Evolutionary conservation across 2,113 vertebrate species (phyloP), one percentile per base, ranked within the genome.

Genomic region (Leptosomus discolor): DNA sequence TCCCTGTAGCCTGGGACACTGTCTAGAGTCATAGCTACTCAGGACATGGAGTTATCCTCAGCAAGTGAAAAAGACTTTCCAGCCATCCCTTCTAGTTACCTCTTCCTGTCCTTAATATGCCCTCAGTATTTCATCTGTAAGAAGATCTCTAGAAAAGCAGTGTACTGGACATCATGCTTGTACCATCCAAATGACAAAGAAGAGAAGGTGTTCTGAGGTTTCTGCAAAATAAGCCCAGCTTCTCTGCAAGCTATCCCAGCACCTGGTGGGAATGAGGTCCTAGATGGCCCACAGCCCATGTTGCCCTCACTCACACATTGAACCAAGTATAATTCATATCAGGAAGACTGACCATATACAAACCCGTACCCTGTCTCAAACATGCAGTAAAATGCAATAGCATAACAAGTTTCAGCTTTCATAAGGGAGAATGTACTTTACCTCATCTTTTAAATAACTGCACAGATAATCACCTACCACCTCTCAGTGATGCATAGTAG

Each of bases 211-310:
- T 29, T 34, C 54, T 89, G 48, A 86, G 50, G 12, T 64, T 74
- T 36, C 41, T 56, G 30, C 19, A 63, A 68, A 80, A 34, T 11
- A 8, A 84, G 14, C 15, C 14, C 50, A 58, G 29, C 11, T 70
- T 53, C 17, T 12, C 18, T 2, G 0, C 14, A 26, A 80, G 23
- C 8, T 71, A 23, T 11, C 12, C 24, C 43, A n/a, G 19, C 14
- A 58, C 8, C 6, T 2, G 0, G 5, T 34, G 21, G 16, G 29
- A 88, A 78, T 46, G 13, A 46, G 10, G 8, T 68, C 15, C 29
- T 39, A n/a, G 15, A 23, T 1, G 11, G 32, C 17, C 13, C 16
- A 22, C 18, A 58, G 61, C 26, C 8, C 6, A 2, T 3, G 0
- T 37, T 63, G 54, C 17, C 20, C 34, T 65, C 22, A 46, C 24